Evolutionary conservation across 2,113 vertebrate genomes (phyloP).

Genomic region (Rhea americana): DNA sequence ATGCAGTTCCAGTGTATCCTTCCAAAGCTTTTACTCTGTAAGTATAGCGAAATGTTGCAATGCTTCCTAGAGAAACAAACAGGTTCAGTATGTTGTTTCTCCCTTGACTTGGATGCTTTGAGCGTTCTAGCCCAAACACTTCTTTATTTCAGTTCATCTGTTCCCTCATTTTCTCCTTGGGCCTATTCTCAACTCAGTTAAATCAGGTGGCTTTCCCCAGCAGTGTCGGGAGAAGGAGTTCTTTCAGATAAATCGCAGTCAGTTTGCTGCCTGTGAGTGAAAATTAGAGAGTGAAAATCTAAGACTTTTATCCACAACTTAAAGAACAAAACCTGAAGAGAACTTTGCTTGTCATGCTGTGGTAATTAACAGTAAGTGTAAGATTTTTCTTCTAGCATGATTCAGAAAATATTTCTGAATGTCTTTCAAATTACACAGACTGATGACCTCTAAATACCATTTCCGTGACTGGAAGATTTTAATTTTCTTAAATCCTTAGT

Average conservation of each 20-base stretch:
- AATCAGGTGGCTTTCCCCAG: not conserved
- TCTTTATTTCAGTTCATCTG: not conserved
- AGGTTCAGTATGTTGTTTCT: not conserved
- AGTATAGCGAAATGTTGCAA: not conserved
- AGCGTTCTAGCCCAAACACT: not conserved
- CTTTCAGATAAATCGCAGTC: not conserved
- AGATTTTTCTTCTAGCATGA: not conserved
- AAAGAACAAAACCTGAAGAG: not conserved
- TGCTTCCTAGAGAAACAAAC: not conserved
- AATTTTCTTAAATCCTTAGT: conserved; percentile 5
- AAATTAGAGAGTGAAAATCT: not conserved
- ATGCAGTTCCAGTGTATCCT: not conserved
- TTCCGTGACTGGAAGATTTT: not conserved
- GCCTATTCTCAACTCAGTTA: not conserved
- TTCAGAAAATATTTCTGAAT: conserved; percentile 24
- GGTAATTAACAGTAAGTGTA: not conserved
- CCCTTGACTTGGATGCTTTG: not conserved
- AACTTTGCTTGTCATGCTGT: not conserved
- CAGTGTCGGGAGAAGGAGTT: not conserved
- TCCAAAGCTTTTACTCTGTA: not conserved
- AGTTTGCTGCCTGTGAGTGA: not conserved
- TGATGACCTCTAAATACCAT: conserved; percentile 13
- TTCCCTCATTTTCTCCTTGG: not conserved
- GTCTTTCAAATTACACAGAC: not conserved
- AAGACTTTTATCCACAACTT: not conserved